Percentiles rank a stretch among this genome's conserved stretches.
These are phyloP conservation scores for Gasterosteus nipponicus DNA, from an alignment of 2,113 vertebrate species.

Conservation along the genomic window DNA sequence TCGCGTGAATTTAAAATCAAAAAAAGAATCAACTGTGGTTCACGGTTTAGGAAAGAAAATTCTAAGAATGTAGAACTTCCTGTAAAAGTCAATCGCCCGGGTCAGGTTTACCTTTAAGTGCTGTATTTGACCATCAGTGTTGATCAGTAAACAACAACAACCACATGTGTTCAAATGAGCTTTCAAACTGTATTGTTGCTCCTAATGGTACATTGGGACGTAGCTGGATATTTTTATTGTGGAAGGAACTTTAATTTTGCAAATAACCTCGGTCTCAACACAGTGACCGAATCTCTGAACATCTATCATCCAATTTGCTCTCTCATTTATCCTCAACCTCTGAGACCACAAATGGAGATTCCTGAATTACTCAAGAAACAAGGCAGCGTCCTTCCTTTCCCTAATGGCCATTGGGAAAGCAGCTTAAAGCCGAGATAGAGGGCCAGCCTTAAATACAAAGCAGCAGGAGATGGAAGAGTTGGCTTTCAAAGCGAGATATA, in stretches of 20 bases:
- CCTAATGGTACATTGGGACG: not conserved
- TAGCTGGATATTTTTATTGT: constrained; percentile 36
- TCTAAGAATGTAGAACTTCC: not conserved
- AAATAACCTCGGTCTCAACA: constrained; percentile 20
- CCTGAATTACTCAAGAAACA: constrained; percentile 39
- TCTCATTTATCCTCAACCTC: constrained; percentile 46
- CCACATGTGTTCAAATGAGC: not conserved
- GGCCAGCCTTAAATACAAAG: constrained; percentile 77
- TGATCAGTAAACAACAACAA: not conserved
- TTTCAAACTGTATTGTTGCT: not conserved
- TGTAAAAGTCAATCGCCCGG: not conserved
- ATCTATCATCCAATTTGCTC: constrained; percentile 63
- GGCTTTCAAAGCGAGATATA: constrained; percentile 74
- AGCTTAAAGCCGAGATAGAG: constrained; percentile 70
- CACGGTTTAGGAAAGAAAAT: too few relatives aligned
- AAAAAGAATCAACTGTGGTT: not conserved
- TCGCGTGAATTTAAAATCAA: not conserved
- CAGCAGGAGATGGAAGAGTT: constrained; percentile 75
- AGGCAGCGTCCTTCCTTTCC: constrained; percentile 31
- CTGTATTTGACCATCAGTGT: not conserved
- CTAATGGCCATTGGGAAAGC: constrained; percentile 50
- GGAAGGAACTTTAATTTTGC: constrained; percentile 41
- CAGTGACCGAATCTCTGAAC: constrained; percentile 32
- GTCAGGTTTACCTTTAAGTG: not conserved
- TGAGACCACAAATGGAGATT: constrained; percentile 63